Base-by-base conservation (phyloP, 2,888 invertebrate species). In the Chymomyza caudatula region DNA sequence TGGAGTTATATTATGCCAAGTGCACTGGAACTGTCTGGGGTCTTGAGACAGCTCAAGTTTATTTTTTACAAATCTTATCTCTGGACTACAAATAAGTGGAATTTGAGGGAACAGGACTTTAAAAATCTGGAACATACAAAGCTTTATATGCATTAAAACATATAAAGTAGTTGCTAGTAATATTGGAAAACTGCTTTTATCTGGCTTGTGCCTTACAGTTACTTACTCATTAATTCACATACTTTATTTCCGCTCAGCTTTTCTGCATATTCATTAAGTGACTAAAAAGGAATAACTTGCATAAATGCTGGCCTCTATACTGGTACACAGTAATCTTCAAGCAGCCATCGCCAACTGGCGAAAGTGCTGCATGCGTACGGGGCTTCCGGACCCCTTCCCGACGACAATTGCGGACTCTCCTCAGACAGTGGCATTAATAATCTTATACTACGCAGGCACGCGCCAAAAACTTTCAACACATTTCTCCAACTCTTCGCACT, bases 391-490 rank as follows among this genome's bases (percentile, higher is more conserved):
- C 25, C 52, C 58, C 55, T 6, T 17, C 56, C 29, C 29, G 29
- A 11, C 29, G 2, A 2, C 29, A 37, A 37, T 37, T 37, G 11
- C 11, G 29, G 11, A 37, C 29, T 37, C 29, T 37, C 8, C 29
- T 37, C 29, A 11, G 29, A 37, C 29, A 4, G 29, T 37, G 29
- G 29, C 29, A 37, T 4, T 37, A 37, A 37, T n/a, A n/a, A n/a
- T 42, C 29, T 52, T 37, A 22, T 44, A 17, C 56, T 57, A 17
- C 17, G 63, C 59, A 47, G 54, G 63, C 60, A 57, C 53, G 62
- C 59, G 54, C 54, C 57, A 55, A 47, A 56, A 75, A 67, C 72
- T 68, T 47, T 47, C 47, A 47, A 19, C 47, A 13, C 47, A 47
- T 47, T 47, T 47, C 47, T 47, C 47, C 29, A 11, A 37, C 29